Evolutionary conservation across 2,113 vertebrate species (phyloP).

Genomic region (Rissa tridactyla): DNA sequence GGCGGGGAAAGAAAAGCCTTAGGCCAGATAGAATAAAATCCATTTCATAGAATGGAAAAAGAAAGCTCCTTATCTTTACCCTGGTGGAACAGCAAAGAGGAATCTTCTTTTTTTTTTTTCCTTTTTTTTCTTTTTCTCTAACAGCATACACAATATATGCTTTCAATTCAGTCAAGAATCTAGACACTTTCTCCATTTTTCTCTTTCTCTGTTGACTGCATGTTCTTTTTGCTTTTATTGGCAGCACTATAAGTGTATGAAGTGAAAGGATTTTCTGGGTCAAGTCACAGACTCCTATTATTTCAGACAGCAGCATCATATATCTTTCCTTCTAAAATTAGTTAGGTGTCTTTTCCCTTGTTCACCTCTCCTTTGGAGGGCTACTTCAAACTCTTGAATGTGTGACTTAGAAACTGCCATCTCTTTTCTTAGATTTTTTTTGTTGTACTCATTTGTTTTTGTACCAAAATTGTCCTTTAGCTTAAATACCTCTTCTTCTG

Average conservation of each 20-base stretch:
- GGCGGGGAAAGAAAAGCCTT: neutral
- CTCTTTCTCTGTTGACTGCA: neutral
- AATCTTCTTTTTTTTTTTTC: neutral
- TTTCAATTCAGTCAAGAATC: neutral
- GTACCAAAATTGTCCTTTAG: neutral
- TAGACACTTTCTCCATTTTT: neutral
- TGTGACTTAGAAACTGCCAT: neutral
- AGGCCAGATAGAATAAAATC: neutral
- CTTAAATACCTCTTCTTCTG: neutral
- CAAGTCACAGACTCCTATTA: constrained; percentile 29
- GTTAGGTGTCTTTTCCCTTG: neutral
- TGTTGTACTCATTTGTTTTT: neutral
- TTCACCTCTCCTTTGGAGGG: neutral
- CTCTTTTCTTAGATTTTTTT: neutral
- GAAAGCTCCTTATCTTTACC: neutral
- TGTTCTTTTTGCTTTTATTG: constrained; percentile 19
- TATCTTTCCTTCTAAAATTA: constrained; percentile 49
- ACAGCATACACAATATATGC: neutral
- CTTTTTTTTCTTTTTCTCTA: fast-evolving
- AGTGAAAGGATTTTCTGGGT: constrained; percentile 44
- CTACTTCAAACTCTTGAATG: neutral
- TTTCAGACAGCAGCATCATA: constrained; percentile 19
- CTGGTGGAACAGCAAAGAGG: neutral
- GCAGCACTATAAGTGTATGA: constrained; percentile 2
- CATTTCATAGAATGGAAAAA: neutral